Evolutionary conservation across 2,113 vertebrate species (phyloP), one percentile per base, ranked within the genome.

Genomic region (Thunnus maccoyii): DNA sequence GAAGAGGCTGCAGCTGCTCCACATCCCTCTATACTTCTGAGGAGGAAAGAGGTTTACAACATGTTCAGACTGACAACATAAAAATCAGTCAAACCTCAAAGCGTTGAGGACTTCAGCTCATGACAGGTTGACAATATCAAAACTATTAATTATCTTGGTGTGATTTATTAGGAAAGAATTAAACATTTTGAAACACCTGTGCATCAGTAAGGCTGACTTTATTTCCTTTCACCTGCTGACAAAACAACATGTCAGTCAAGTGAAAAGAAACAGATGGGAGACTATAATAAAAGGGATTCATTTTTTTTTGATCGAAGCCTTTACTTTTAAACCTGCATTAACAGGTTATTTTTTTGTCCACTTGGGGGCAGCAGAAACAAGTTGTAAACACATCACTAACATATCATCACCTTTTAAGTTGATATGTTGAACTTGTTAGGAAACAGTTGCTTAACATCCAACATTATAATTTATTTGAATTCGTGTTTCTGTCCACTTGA

Each of bases 21-120:
- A 56, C 20, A 2, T 46, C 30, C 41, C 61, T 18, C 52, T 30
- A 70, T 20, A 7, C 25, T 66, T 72, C 82, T 90, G 71, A 46
- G 20, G n/a, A 61, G 32, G 30, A 65, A 27, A 66, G 20, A 0
- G 32, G 46, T 25, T 57, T 12, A 0, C 4, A 75, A 2, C 14
- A 32, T 22, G 13, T 17, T 62, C 30, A 76, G 18, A 16, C 3
- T 57, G 17, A n/a, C 16, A 7, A 22, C 22, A 0, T 52, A n/a
- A 63, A 69, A 65, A 27, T 41, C 6, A 30, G 20, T 20, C 2
- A 50, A 41, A 41, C 0, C 32, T 36, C 32, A 36, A 36, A 7
- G 32, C 7, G 5, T 5, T 4, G 32, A 50, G 36, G 46, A 25
- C 25, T 30, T 48, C 3, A 17, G 18, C 22, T 50, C 64, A 12